Conservation (phyloP, 2,797 vertebrate genomes). For the Crocidura indochinensis region DNA sequence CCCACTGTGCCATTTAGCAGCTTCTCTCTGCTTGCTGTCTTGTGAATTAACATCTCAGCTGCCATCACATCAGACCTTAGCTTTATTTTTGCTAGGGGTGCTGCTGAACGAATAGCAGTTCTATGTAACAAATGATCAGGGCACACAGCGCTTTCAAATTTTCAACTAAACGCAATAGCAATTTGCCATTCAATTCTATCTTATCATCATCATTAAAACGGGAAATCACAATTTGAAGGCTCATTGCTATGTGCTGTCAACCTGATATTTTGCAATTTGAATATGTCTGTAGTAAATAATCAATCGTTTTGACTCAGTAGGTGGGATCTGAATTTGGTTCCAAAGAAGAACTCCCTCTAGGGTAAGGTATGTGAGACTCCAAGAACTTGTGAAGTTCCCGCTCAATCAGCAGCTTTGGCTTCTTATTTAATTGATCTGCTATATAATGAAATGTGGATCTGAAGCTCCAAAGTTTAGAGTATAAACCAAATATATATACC, state of each 20-base stretch:
- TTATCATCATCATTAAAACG: slow-evolving; percentile 76
- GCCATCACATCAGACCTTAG: slow-evolving; percentile 63
- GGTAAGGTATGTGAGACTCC: slow-evolving; percentile 72
- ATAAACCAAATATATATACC: slow-evolving; percentile 73
- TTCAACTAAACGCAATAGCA: slow-evolving; percentile 76
- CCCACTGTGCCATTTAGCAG: slow-evolving; percentile 85
- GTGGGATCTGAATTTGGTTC: slow-evolving; percentile 83
- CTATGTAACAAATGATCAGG: slow-evolving; percentile 66
- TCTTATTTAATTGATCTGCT: slow-evolving; percentile 86
- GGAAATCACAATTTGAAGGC: slow-evolving; percentile 72
- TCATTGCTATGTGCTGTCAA: slow-evolving; percentile 69
- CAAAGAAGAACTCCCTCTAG: slow-evolving; percentile 78
- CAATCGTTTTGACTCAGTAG: slow-evolving; percentile 82
- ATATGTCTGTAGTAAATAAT: slow-evolving; percentile 83
- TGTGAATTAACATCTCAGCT: slow-evolving; percentile 83
- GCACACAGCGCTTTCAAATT: slow-evolving; percentile 66
- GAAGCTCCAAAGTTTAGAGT: slow-evolving; percentile 83
- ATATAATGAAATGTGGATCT: slow-evolving; percentile 86
- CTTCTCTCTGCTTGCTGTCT: slow-evolving; percentile 80
- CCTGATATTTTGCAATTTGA: slow-evolving; percentile 80
- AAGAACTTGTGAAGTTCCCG: slow-evolving; percentile 72
- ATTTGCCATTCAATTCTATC: slow-evolving; percentile 75
- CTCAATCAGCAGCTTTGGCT: slow-evolving; percentile 71
- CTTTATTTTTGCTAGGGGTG: slow-evolving; percentile 77
- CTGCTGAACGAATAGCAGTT: slow-evolving; percentile 73